Evolutionary conservation across 1,140 invertebrate genomes (phyloP).

Genomic region (Tetramorium alpestre): DNA sequence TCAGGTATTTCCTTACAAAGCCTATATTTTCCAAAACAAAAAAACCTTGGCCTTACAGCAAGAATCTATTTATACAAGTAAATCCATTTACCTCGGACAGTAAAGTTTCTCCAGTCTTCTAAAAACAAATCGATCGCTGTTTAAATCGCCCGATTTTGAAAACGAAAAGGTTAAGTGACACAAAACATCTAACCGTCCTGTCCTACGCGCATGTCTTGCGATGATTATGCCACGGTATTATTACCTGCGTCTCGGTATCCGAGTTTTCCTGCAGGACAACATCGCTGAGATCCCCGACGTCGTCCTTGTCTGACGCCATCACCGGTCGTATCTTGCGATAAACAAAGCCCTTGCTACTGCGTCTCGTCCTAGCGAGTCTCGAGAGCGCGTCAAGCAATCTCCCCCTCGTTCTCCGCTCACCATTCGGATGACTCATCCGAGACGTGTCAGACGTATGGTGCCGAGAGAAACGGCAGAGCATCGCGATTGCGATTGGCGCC

Average conservation of each 20-base stretch:
- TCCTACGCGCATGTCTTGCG: not conserved
- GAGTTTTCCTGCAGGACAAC: conserved; percentile 59
- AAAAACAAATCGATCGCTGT: too few relatives aligned
- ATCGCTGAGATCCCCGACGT: conserved; percentile 73
- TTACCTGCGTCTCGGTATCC: conserved; percentile 49
- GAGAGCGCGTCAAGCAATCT: not conserved
- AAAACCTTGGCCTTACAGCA: not conserved
- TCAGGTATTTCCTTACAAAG: not conserved
- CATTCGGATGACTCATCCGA: conserved; percentile 2
- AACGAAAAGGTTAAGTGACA: not conserved
- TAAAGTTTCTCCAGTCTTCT: too few relatives aligned
- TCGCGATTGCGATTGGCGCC: not conserved
- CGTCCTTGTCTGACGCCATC: conserved; percentile 65
- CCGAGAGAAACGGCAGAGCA: not conserved
- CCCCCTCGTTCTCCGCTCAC: not conserved
- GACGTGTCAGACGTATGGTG: not conserved
- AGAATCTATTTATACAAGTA: too few relatives aligned
- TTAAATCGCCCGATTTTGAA: too few relatives aligned
- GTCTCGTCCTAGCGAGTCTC: not conserved
- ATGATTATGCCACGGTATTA: not conserved
- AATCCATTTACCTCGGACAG: too few relatives aligned
- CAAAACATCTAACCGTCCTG: too few relatives aligned
- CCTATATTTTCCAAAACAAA: not conserved
- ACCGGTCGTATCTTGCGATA: conserved; percentile 28
- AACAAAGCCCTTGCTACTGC: not conserved